Base-by-base conservation (phyloP, 2,888 invertebrate genomes). In the Zelleria hepariella region DNA sequence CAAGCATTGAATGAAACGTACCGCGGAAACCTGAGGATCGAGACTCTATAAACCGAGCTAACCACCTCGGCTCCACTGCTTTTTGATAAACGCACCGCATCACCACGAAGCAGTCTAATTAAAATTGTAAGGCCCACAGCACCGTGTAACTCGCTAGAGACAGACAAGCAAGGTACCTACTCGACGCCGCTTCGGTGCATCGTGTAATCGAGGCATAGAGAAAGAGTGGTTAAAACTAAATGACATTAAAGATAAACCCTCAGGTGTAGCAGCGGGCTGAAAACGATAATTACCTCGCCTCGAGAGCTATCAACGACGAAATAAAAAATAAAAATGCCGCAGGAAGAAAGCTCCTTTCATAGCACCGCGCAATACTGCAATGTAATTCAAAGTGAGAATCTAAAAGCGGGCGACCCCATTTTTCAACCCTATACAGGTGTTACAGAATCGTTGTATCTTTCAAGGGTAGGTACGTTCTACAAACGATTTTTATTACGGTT, bases 311-410 rank as follows among this genome's bases (percentile, higher is more conserved):
- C 57, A 42, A 47, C 24, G 57, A 7, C 21, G 47, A 47, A 24
- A 47, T 47, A 76, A 78, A 68, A 72, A 77, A 80, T 77, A 75
- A 78, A 78, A 77, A 69, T 62, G 68, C 68, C 69, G 25, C 15
- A 24, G 53, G 53, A 24, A 15, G 49, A 53, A 49, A 71, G 69
- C 69, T 71, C 75, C 75, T 77, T 78, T 75, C 73, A 73, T 75
- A 74, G 71, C 71, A 73, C 21, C 18, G 49, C 21, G 20, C n/a
- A n/a, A 21, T 10, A 74, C 72, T 78, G 76, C 78, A 84, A 80
- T 78, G 74, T 73, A 78, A 81, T 82, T 80, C 77, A 67, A 68
- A 75, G 69, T 70, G 78, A 70, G 75, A 77, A 73, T 81, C 80
- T n/a, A n/a, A 82, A 80, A 82, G 80, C 74, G 68, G 66, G 70